Base-by-base conservation (phyloP, 2,888 invertebrate species). In the Cephus rjabovi region DNA sequence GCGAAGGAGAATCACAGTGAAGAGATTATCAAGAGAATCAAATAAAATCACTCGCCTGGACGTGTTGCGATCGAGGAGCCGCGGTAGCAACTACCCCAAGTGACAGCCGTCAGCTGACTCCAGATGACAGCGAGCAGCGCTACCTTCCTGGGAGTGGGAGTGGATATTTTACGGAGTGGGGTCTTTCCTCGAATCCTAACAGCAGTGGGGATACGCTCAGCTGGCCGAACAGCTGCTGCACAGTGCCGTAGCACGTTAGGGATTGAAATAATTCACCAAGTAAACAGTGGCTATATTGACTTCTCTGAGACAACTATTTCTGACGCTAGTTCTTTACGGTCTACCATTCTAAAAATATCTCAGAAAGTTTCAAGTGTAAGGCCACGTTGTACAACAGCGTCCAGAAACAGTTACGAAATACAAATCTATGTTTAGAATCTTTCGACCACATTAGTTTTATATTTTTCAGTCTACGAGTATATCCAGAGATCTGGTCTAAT, bases 71-170 rank as follows among this genome's bases (percentile, higher is more conserved):
- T 87, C 86, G 87, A 87, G 87, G 87, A 86, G 86, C 86, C 88
- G 87, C 88, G 88, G 87, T 87, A 88, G 86, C 87, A 87, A 88
- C 88, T 88, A 83, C 83, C 86, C 83, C 82, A 83, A 82, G 82
- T 85, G 84, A 83, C 82, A 84, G 84, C 82, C 87, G 87, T 84
- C 86, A 87, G 86, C 85, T 86, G 84, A 85, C 84, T 83, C 83
- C 84, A 82, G 84, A 83, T 74, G 75, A 76, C 70, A 76, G 76
- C 37, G n/a, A 35, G 33, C 34, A 34, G 35, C 79, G 78, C 78
- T 75, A 12, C 56, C 23, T 56, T 56, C 23, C 23, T 56, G 56
- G 23, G 56, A 56, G 56, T 56, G 56, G 56, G 23, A 56, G 56
- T 23, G 56, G 23, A 23, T 56, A 56, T 56, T 56, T 56, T 23